These are phyloP conservation scores for Limnephilus marmoratus DNA, from an alignment of 2,888 invertebrate genomes.

Conservation along the genomic window DNA sequence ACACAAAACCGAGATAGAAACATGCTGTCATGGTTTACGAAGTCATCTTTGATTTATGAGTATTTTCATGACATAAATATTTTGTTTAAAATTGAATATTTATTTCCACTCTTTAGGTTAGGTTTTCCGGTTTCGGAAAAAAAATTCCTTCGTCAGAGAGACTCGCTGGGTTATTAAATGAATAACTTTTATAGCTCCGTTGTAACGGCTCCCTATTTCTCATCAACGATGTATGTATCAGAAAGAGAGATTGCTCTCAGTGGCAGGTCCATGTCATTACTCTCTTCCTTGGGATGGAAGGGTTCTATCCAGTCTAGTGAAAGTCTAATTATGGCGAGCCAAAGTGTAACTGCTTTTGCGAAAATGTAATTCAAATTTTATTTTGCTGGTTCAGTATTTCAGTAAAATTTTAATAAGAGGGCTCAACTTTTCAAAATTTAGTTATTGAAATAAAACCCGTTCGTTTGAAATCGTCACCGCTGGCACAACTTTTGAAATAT, in stretches of 20 bases:
- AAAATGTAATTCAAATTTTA: neutral
- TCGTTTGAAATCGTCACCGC: neutral
- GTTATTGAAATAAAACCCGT: neutral
- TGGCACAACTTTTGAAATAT: neutral
- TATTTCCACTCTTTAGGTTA: too few species aligned
- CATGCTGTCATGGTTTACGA: neutral
- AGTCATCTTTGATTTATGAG: neutral
- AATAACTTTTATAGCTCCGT: too few species aligned
- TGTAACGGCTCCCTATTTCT: too few species aligned
- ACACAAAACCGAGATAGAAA: neutral
- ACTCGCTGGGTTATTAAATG: too few species aligned
- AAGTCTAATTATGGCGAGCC: neutral
- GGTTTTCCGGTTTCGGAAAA: too few species aligned
- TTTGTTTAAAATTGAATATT: too few species aligned
- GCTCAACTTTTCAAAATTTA: neutral
- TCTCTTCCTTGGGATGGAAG: neutral
- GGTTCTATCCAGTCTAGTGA: neutral
- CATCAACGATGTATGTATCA: too few species aligned
- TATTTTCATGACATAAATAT: neutral
- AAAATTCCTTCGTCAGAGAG: too few species aligned
- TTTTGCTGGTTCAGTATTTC: neutral
- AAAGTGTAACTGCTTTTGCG: neutral
- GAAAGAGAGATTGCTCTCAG: too few species aligned
- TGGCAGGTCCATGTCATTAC: neutral
- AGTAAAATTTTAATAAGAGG: neutral